Evolutionary conservation across 2,888 invertebrate species (phyloP).

Genomic region (Drosophila cyrtoloma): DNA sequence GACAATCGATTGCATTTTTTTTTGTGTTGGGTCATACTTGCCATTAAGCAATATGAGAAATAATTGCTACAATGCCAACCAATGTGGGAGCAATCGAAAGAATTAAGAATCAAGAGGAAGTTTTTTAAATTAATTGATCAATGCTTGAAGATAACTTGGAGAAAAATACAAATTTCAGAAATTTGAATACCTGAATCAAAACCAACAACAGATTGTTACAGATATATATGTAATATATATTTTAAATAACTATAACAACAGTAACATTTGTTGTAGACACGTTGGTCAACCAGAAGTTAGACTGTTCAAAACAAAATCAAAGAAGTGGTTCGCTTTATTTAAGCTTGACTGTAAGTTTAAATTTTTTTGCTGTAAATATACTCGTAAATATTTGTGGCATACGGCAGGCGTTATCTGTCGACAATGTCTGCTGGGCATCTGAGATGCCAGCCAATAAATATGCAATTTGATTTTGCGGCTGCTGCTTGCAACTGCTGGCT

Average conservation of each 20-base stretch:
- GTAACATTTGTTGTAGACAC: not conserved
- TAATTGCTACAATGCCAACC: not conserved
- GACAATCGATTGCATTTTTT: not conserved
- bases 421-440: slow-evolving; percentile 3
- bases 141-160: not conserved
- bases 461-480: slow-evolving; percentile 71
- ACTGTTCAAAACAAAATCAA: not conserved
- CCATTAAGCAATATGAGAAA: not conserved
- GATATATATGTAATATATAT: too few species aligned
- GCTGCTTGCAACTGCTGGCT: slow-evolving; percentile 33
- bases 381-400: slow-evolving; percentile 3
- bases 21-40: not conserved
- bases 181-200: not conserved
- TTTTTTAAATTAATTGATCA: not conserved
- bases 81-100: not conserved
- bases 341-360: not conserved
- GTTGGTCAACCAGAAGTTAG: not conserved
- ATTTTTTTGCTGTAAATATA: not conserved
- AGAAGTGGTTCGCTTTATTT: not conserved
- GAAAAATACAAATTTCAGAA: not conserved
- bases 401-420: slow-evolving; percentile 12
- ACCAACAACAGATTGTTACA: not conserved
- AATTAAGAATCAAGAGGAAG: not conserved
- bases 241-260: too few species aligned
- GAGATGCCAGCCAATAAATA: slow-evolving; percentile 72